phyloP scores from a whole-genome alignment of 2,797 vertebrate species.

The Platalea minor region DNA sequence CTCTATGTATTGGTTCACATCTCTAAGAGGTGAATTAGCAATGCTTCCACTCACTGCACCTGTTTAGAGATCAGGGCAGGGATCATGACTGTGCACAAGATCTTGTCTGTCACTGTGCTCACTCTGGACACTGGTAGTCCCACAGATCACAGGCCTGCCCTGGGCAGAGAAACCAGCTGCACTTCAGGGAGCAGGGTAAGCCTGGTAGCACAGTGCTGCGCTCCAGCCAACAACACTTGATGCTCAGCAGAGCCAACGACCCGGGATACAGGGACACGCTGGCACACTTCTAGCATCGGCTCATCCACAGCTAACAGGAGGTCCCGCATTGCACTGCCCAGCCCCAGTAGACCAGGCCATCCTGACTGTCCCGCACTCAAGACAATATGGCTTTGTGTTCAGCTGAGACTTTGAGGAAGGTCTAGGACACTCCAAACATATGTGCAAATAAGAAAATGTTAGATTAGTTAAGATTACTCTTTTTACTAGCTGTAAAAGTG shows the following conservation, averaged over 20 bases:
- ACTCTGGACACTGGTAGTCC: neutral
- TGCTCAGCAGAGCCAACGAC: neutral
- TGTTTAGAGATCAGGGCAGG: neutral
- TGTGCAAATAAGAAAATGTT: neutral
- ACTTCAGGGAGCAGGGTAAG: neutral
- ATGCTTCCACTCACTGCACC: neutral
- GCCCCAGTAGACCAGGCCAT: neutral
- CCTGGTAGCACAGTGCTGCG: neutral
- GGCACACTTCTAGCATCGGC: neutral
- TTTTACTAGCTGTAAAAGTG: neutral
- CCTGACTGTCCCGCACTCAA: no score
- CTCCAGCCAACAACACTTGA: neutral
- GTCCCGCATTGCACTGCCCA: fast-evolving
- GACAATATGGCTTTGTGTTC: neutral
- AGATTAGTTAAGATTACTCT: neutral
- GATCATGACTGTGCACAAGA: neutral
- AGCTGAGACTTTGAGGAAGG: neutral
- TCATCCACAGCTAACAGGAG: neutral
- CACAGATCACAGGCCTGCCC: neutral
- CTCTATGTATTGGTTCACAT: neutral
- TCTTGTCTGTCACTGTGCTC: fast-evolving
- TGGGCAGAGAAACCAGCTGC: neutral
- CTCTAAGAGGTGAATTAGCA: neutral
- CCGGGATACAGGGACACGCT: neutral
- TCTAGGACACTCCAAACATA: neutral